Base-by-base conservation (phyloP, 2,888 invertebrate species). In the Noctuana brunneofusca region DNA sequence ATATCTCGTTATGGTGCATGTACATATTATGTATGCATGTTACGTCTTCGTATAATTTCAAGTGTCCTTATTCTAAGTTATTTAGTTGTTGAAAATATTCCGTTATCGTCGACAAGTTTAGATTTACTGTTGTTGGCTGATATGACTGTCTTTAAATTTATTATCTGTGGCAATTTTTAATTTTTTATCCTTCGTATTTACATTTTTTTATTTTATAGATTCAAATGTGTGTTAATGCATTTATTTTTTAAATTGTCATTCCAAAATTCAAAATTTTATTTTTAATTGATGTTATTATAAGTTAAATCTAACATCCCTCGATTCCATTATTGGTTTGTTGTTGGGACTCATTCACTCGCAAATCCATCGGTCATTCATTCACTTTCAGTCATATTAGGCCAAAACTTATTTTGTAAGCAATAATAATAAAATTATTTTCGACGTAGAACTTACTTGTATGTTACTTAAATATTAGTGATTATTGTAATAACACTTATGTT, bases 11-110 rank as follows among this genome's bases (percentile, higher is more conserved):
- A 65, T 68, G 70, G 64, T 75, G 83, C 83, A 83, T 81, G 83
- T 58, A 56, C 71, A 75, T 77, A 75, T 76, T 58, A 56, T 71
- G 75, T 77, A 75, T 76, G 83, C 75, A 69, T 71, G 71, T 68
- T 71, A 67, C 73, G 68, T 75, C 67, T 70, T 68, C 56, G 60
- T 71, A 63, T 59, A 32, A 54, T 16, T 54, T 24, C 60, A 60
- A 60, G 60, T 60, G 54, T 35, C 60, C 60, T 60, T 60, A 60
- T 64, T 57, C 67, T 71, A 71, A 69, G 54, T 65, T 14, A 64
- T 53, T 60, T 53, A 48, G 49, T 63, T 59, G 53, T 64, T 63
- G 38, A 22, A 62, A 64, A 54, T 64, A 58, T 69, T 55, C 54
- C 64, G 20, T 50, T 46, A 54, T 43, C 52, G 24, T 32, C 32